Conservation (phyloP, 2,113 vertebrate species). For the human region GRCh38 chr18:71060501-71061000, state of each 20-base stretch:
- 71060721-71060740: background rate
- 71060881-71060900: background rate
- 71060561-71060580: background rate
- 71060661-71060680: background rate
- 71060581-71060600: background rate
- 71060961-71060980: background rate
- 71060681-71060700: background rate
- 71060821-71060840: background rate
- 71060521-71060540: conserved; percentile 14
- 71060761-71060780: background rate
- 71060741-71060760: background rate
- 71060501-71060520: conserved; percentile 52
- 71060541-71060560: background rate
- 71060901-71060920: background rate
- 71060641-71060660: background rate
- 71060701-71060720: background rate
- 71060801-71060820: background rate
- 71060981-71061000: conserved; percentile 23
- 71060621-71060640: background rate
- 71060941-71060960: background rate
- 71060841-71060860: background rate
- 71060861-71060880: background rate
- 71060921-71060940: background rate
- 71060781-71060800: background rate
- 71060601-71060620: background rate